Base-by-base conservation (phyloP, 2,113 vertebrate species). In the Epinephelus fuscoguttatus region DNA sequence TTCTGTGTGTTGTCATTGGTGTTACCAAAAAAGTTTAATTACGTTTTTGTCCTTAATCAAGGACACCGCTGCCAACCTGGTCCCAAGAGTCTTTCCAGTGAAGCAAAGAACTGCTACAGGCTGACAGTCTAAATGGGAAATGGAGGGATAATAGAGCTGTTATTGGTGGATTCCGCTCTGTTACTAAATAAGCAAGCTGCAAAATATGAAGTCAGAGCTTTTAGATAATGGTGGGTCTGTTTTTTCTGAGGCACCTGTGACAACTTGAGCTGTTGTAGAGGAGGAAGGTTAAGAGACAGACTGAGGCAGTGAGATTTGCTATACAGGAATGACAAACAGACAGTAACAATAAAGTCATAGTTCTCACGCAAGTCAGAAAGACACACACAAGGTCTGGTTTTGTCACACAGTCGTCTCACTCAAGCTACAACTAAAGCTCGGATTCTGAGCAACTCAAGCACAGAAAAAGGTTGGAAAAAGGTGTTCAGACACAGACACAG, bases 51-150 rank as follows among this genome's bases (percentile, higher is more conserved):
- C 47, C 55, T 82, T 73, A 52, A 79, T 79, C 7, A 76, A 49
- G 67, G 27, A 66, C 25, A 68, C 12, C 21, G 0, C 19, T 62
- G 53, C 50, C 69, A 56, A 15, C 53, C 42, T 4, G 37, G 10
- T 42, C 77, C 30, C 25, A 0, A 59, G 21, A 68, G 67, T 27
- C 60, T 49, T 33, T 27, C 3, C 23, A 74, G 45, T 45, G 49
- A 68, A 67, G 21, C 47, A 60, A 77, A 42, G 52, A 61, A 71
- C 23, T 27, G 33, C 52, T 42, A 23, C 53, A 85, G 63, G 59
- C 69, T 66, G 55, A 4, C 69, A 63, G 37, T 74, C 10, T 61
- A 55, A 86, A 84, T 57, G 47, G 3, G 40, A 89, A 72, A 76
- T 57, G 13, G 55, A 75, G 47, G 59, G 42, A 72, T 81, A 64